Evolutionary conservation across 2,888 invertebrate species (phyloP).

Genomic region (Zhuqinia jingwanae): DNA sequence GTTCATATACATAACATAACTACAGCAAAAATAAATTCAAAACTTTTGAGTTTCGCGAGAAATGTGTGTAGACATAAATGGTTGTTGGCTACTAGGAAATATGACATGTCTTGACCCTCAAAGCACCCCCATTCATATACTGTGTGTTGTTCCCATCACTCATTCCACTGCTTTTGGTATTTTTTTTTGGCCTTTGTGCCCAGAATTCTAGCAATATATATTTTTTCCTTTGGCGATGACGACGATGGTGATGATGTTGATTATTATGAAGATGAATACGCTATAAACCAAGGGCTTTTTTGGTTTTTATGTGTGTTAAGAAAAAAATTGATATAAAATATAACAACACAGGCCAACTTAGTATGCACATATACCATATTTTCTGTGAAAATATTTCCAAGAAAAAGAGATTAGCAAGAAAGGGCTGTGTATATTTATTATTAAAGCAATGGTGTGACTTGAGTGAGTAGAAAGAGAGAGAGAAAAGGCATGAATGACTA

Average conservation of each 20-base stretch:
- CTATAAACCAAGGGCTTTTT: too few species aligned
- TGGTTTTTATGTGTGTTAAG: too few species aligned
- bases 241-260: conserved; percentile 15
- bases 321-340: too few species aligned
- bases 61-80: background rate
- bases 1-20: too few species aligned
- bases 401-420: conserved; percentile 45
- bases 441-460: background rate
- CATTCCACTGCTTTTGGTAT: background rate
- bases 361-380: background rate
- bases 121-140: background rate
- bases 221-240: background rate
- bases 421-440: background rate
- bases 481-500: conserved; percentile 5
- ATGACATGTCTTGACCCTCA: background rate
- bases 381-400: conserved; percentile 16
- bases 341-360: too few species aligned
- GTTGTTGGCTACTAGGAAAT: background rate
- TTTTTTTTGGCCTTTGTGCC: background rate
- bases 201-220: conserved; percentile 14
- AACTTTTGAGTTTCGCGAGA: too few species aligned
- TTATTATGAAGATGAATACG: too few species aligned
- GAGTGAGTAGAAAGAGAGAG: background rate
- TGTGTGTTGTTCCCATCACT: too few species aligned
- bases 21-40: too few species aligned